These are phyloP conservation scores for Drosophila paranaensis DNA, from an alignment of 2,888 invertebrate genomes.

Conservation along the genomic window DNA sequence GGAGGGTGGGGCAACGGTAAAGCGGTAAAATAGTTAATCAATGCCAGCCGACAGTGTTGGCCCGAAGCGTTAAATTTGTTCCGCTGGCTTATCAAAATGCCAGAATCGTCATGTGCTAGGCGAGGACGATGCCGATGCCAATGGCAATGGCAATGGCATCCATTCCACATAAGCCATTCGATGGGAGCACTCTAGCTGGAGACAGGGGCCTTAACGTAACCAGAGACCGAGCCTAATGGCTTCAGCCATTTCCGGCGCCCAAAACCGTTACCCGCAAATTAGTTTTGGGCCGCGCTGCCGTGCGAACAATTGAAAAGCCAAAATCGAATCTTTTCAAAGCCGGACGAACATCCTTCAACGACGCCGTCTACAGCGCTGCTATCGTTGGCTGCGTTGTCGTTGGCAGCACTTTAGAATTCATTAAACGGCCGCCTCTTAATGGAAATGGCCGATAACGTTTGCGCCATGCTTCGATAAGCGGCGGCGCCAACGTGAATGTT, in stretches of 20 bases:
- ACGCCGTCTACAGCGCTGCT: constrained; percentile 16
- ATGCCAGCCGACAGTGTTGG: constrained; percentile 52
- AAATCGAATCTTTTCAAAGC: constrained; percentile 77
- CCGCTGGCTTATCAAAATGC: constrained; percentile 72
- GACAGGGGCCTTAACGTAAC: constrained; percentile 33
- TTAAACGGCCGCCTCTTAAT: constrained; percentile 80
- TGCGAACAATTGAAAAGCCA: constrained; percentile 78
- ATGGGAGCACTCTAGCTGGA: constrained; percentile 23
- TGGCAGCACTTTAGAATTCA: constrained; percentile 73
- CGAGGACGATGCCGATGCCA: constrained; percentile 18
- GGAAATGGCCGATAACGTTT: constrained; percentile 80
- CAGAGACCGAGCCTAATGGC: constrained; percentile 65
- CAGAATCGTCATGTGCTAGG: constrained; percentile 72
- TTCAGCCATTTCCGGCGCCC: constrained; percentile 75
- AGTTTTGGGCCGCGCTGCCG: constrained; percentile 70
- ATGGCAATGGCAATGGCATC: constrained; percentile 20
- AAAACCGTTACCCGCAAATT: constrained; percentile 78
- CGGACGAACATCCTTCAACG: constrained; percentile 74
- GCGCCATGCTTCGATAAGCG: constrained; percentile 78
- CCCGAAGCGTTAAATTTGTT: constrained; percentile 66
- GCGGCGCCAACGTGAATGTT: constrained; percentile 12
- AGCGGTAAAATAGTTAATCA: constrained; percentile 71
- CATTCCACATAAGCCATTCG: constrained; percentile 54
- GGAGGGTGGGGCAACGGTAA: not conserved
- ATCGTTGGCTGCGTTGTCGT: constrained; percentile 1